Percentiles rank a stretch among this genome's conserved stretches.
phyloP scores from a whole-genome alignment of 2,797 vertebrate genomes.

The Cryptoblepharus egeriae region DNA sequence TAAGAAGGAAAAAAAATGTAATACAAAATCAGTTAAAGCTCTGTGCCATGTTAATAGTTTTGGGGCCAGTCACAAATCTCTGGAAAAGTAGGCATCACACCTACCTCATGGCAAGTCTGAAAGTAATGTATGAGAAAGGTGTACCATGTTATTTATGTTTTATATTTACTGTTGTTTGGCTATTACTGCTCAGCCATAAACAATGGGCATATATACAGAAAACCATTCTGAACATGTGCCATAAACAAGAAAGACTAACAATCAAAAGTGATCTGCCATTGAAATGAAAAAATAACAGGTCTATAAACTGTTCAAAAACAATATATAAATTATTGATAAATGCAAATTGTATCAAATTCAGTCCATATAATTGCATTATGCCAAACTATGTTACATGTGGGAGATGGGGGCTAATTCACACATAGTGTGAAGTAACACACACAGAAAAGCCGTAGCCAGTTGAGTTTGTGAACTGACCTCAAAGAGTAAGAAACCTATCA shows the following conservation, averaged over 20 bases:
- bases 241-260: neutral
- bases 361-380: neutral
- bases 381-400: neutral
- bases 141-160: neutral
- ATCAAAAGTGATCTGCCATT: neutral
- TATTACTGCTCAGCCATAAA: neutral
- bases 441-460: neutral
- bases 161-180: neutral
- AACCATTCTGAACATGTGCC: neutral
- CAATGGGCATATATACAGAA: neutral
- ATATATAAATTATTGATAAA: neutral
- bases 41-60: conserved; percentile 60
- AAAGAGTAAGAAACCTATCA: neutral
- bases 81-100: neutral
- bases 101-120: neutral
- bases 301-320: neutral
- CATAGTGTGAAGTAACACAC: neutral
- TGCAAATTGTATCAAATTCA: neutral
- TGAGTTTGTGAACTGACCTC: neutral
- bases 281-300: neutral
- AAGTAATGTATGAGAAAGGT: neutral
- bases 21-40: conserved; percentile 29
- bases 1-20: conserved; percentile 36
- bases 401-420: neutral
- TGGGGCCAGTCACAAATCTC: conserved; percentile 1